Evolutionary conservation across 64 coral and sea anemone genomes (phyloP), one percentile per base, ranked within the genome.

Genomic region (Exaiptasia diaphana): DNA sequence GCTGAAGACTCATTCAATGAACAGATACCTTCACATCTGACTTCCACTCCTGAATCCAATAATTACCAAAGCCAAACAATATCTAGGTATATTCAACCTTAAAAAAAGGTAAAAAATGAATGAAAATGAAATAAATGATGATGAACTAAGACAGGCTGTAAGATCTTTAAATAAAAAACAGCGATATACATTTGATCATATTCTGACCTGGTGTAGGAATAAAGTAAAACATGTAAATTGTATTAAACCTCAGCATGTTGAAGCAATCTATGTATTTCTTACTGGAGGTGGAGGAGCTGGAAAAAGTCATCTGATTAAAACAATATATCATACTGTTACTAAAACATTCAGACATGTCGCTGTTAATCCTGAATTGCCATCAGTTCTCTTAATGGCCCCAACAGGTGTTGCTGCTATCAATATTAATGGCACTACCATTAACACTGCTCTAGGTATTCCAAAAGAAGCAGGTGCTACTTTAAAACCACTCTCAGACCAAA

Each of bases 401-500:
- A 72, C 68, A n/a, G 68, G 68, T 3, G 68, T 72, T 72, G 68
- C 68, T 17, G 68, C 68, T 43, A 44, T 72, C 18, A 72, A 72
- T 10, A 72, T 72, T 17, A 6, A 72, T 72, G 68, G 43, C 8
- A 86, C 83, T 6, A 77, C 83, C 8, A 86, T 86, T 50, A 25
- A 86, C 77, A 35, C 72, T 86, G 71, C 56, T 3, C 34, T 86
- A 76, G 83, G 38, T 27, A 86, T 86, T 17, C 83, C 83, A 6
- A 86, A 77, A 39, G 53, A 86, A 40, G 31, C 83, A 25, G 72
- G 72, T 77, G 55, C 57, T 20, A 85, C 64, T 65, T 8, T 86
- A 46, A 53, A 39, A n/a, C 82, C 82, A 38, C 64, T 86, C 71
- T 86, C 83, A 26, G 83, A 86, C 32, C 83, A 86, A 39, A 86